Base-by-base conservation (phyloP, 2,113 vertebrate genomes). In the Myotis brandtii region DNA sequence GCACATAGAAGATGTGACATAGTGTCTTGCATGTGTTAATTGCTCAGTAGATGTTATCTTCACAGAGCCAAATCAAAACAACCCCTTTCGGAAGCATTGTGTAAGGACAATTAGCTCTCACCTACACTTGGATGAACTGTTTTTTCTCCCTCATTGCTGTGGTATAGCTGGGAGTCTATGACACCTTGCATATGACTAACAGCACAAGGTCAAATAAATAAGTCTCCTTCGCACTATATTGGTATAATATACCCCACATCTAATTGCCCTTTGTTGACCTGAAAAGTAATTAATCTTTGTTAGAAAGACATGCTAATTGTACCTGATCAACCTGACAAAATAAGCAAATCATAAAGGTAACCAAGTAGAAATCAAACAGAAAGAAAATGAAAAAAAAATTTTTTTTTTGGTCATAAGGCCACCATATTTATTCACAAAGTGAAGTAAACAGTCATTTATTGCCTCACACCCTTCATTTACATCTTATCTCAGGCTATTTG, bases 261-360 rank as follows among this genome's bases (percentile, higher is more conserved):
- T 96, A 95, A 97, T 96, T 86, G 75, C 86, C 86, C 89, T 97
- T 84, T 94, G 89, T 88, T 97, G 94, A 96, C 86, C 81, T 81
- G 82, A 98, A 95, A 86, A 94, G 95, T 96, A 95, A 98, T 98
- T 97, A 97, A 98, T 97, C 97, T 97, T 95, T 95, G 95, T 97
- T 97, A 93, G 89, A 89, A 93, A 97, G 96, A 96, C 93, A 77
- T 84, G 48, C 73, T 97, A 95, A 97, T 95, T 91, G 81, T 76
- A 94, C 86, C 91, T 94, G 85, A 94, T 95, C 93, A 95, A 96
- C 95, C 95, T 95, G 93, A 96, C 77, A 95, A 84, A 95, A 97
- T 94, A 95, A 95, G 97, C 96, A 97, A 97, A 93, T 97, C 93
- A 95, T 94, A 86, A 96, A 95, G 86, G 64, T 82, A 97, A 91